Evolutionary conservation across 2,797 vertebrate genomes (phyloP).

Genomic region (Glyptemys insculpta): DNA sequence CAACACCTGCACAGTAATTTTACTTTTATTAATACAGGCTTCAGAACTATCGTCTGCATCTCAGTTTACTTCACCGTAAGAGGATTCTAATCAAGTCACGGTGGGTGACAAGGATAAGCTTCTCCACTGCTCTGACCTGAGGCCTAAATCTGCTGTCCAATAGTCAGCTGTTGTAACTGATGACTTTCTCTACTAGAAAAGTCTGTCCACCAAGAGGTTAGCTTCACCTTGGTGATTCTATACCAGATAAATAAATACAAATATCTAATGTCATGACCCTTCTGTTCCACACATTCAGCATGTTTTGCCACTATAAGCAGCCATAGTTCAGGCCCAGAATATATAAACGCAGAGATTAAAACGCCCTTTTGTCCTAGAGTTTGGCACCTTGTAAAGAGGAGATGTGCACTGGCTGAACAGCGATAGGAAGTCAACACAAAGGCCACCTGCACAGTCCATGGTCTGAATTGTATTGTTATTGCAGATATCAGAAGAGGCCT

Average conservation of each 20-base stretch:
- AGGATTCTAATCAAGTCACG: background rate
- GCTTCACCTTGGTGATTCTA: constrained; percentile 55
- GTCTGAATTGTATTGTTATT: background rate
- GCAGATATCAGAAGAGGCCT: background rate
- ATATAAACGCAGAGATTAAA: constrained; percentile 53
- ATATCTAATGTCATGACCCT: background rate
- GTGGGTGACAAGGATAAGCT: background rate
- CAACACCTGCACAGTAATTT: background rate
- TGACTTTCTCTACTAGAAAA: constrained; percentile 17
- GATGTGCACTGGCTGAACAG: background rate
- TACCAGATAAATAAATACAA: constrained; percentile 62
- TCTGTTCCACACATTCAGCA: constrained; percentile 50
- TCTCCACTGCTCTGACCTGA: rapidly evolving
- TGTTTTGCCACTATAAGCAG: constrained; percentile 31
- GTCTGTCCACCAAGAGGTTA: constrained; percentile 30
- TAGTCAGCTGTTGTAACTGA: background rate
- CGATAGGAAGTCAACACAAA: background rate
- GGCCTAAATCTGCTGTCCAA: background rate
- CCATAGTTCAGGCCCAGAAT: constrained; percentile 3
- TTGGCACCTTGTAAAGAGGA: background rate
- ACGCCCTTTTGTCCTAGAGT: constrained; percentile 43
- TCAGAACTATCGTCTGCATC: background rate
- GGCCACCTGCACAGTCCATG: background rate
- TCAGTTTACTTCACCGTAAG: background rate
- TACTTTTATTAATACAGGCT: background rate